Base-by-base conservation (phyloP, 2,113 vertebrate genomes). In the Pteruthius melanotis region DNA sequence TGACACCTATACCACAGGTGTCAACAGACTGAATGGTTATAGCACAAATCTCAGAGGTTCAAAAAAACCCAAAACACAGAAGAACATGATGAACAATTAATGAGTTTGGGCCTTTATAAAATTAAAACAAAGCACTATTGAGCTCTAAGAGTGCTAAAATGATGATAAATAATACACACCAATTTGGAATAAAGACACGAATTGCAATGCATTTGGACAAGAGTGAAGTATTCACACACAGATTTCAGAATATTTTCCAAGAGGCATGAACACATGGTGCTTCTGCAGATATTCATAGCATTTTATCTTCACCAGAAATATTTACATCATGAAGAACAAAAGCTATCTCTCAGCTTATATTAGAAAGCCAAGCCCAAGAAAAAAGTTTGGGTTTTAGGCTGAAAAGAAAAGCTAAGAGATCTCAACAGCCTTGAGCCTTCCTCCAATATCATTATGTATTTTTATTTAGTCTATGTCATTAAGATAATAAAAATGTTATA, bases 221-320 rank as follows among this genome's bases (percentile, higher is more conserved):
- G 49, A 65, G 7, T 53, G 47, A 90, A 79, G 27, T 40, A 61
- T 47, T 81, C 65, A 45, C 24, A 39, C 39, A 52, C 26, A 87
- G 39, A 88, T 68, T 89, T n/a, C 61, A 77, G 59, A 84, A 75
- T 64, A 63, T 66, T 83, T 93, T 82, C 70, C 37, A 23, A 80
- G 45, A 68, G 40, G 22, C 11, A 61, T 88, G 76, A 90, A 83
- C 74, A 85, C 35, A 65, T 69, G n/a, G 56, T 81, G 22, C 6
- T 94, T 87, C 84, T 94, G 65, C 74, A 89, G 82, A 89, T 84
- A 84, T 80, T 74, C 69, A 53, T 39, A 80, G 30, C 40, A 84
- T 87, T 95, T 95, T 94, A 74, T 89, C 71, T 94, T 83, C 66
- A 71, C 16, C 20, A 60, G 74, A 83, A 96, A 71, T 61, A 82